phyloP scores from a whole-genome alignment of 2,113 vertebrate genomes.

The Heterochromis multidens region DNA sequence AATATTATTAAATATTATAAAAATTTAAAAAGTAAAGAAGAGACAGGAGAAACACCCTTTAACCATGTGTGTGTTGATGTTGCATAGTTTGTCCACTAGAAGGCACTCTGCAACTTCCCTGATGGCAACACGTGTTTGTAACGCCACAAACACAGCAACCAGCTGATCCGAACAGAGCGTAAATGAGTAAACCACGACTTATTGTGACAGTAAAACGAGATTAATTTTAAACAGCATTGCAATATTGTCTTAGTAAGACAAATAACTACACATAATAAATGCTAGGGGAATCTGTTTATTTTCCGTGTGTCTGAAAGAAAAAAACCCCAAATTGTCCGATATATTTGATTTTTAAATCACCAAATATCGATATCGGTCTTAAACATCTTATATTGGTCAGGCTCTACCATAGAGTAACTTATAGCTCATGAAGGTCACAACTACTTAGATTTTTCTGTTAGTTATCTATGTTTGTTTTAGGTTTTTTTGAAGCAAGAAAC shows the following conservation, averaged over 20 bases:
- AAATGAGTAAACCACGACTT: too few species aligned
- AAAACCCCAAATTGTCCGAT: too few species aligned
- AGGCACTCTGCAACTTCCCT: background rate
- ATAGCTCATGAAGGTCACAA: background rate
- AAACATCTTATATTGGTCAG: too few species aligned
- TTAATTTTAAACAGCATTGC: too few species aligned
- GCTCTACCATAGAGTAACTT: background rate
- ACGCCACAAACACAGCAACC: background rate
- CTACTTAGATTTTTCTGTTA: background rate
- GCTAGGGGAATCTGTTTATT: too few species aligned
- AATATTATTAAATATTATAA: too few species aligned
- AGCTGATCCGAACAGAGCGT: fast-evolving
- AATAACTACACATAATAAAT: too few species aligned
- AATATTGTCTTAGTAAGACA: too few species aligned
- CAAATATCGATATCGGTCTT: background rate
- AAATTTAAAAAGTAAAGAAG: background rate
- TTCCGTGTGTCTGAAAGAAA: too few species aligned
- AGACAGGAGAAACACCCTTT: background rate
- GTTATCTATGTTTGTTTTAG: background rate
- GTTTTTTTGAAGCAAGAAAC: too few species aligned
- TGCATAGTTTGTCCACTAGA: background rate
- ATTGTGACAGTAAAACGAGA: too few species aligned
- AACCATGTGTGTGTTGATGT: fast-evolving
- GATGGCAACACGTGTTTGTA: background rate
- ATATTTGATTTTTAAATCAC: background rate